Evolutionary conservation across 2,113 vertebrate species (phyloP).

Genomic region (Sphyrna mokarran): DNA sequence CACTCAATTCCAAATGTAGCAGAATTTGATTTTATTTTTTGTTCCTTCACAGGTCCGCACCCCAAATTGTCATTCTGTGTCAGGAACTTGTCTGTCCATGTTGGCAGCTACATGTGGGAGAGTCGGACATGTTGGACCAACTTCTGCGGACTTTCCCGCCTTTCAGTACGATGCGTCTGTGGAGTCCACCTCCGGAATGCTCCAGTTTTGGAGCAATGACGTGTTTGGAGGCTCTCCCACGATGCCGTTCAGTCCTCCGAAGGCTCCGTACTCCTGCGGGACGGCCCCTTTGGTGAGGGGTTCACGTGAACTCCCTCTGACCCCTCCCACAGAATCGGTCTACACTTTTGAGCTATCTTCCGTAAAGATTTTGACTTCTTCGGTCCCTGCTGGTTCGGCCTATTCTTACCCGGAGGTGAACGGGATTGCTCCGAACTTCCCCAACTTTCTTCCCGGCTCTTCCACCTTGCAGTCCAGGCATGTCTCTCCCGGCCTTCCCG

Average conservation of each 20-base stretch:
- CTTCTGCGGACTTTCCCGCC: constrained; percentile 55
- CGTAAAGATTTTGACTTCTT: constrained; percentile 63
- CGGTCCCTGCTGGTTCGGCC: constrained; percentile 51
- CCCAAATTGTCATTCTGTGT: constrained; percentile 66
- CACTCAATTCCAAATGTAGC: not conserved
- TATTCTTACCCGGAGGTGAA: constrained; percentile 65
- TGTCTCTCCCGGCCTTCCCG: constrained; percentile 56
- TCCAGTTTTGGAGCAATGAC: constrained; percentile 75
- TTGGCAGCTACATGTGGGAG: constrained; percentile 66
- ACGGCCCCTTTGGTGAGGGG: constrained; percentile 50
- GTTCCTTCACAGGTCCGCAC: constrained; percentile 57
- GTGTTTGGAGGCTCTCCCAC: constrained; percentile 60
- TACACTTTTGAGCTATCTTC: constrained; percentile 75
- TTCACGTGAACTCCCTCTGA: constrained; percentile 70
- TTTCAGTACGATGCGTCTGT: constrained; percentile 61
- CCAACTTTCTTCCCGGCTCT: constrained; percentile 63
- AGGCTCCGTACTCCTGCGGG: constrained; percentile 62
- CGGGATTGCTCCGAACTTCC: constrained; percentile 62
- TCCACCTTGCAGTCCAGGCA: constrained; percentile 51
- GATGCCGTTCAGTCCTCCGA: constrained; percentile 67
- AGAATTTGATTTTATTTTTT: constrained; percentile 2
- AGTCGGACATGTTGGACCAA: constrained; percentile 54
- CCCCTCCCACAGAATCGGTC: constrained; percentile 66
- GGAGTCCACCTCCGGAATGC: constrained; percentile 63
- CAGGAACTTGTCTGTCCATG: constrained; percentile 58